Evolutionary conservation across 1,140 invertebrate species (phyloP), one percentile per base, ranked within the genome.

Genomic region (Papilio polytes): DNA sequence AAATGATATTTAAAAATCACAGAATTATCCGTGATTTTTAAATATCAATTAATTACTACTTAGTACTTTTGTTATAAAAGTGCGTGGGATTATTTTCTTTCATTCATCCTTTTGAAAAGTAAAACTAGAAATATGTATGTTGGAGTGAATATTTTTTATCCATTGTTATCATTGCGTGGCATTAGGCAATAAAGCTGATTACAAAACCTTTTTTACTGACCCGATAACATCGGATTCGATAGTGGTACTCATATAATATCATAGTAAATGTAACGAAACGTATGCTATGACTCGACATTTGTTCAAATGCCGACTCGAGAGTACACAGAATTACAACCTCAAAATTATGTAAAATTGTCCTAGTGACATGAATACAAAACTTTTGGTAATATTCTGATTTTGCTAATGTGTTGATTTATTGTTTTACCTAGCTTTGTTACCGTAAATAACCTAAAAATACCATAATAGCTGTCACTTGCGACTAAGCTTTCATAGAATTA

Each of bases 111-210:
- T 70, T 31, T 13, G 9, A 63, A 63, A 63, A 0, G 63, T 26
- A 70, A 18, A 15, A 2, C 26, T 36, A 70, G 63, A 31, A 70
- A 70, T 13, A 36, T 70, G 13, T 31, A 36, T 70, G 31, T 70
- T 70, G 26, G 36, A 70, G 63, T 31, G 26, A 70, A 70, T 36
- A 18, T 36, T 70, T 70, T 70, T 70, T 70, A 70, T 70, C 13
- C 63, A 70, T 70, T 70, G 63, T 70, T 70, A 70, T 70, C 63
- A 31, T 70, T 70, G 63, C 26, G 63, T 70, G 63, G 63, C 26
- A 70, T 70, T 70, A 70, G 63, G 63, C 63, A 70, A 70, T 70
- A 70, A 70, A 70, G 63, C 63, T 70, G 63, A 70, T 70, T 70
- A 70, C 63, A 70, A 70, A 70, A 70, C 63, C 63, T 70, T 70